Evolutionary conservation across 2,888 invertebrate species (phyloP), one percentile per base, ranked within the genome.

Genomic region (Drosophila maculinotata): DNA sequence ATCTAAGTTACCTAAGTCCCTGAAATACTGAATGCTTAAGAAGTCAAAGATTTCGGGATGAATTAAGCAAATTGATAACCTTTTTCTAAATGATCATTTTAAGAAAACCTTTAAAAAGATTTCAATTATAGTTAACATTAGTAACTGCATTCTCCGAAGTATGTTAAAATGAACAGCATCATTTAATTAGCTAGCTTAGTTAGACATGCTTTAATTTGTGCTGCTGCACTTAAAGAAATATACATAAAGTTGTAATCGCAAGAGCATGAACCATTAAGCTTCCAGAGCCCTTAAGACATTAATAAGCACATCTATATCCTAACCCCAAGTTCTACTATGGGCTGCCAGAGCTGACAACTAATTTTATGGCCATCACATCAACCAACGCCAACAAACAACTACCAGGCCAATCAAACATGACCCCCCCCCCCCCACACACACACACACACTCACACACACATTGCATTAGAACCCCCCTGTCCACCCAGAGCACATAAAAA

Each of bases 301-400:
- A 85, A 85, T 79, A 81, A 79, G 58, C 62, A 72, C 72, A 71
- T 58, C 42, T 62, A 33, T 31, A 48, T 8, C 28, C 25, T 39
- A 41, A 23, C 56, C 45, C 41, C 57, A 12, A 44, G 23, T 31
- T 23, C 36, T 45, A 20, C 4, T 20, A 20, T 20, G 2, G 2
- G 20, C 17, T 45, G 26, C n/a, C 15, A 45, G 10, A 52, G 72
- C 75, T 69, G 76, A 65, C 73, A 65, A 76, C 86, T 85, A 80
- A 80, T 85, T 80, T 85, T 79, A 80, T 78, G 79, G 79, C 56
- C 54, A 75, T 67, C 64, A 79, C 86, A 85, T 79, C 85, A 84
- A 65, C 53, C 69, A 69, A 39, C 60, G 59, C 73, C 74, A 81
- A 42, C 67, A 75, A 74, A 69, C 77, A 81, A 74, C 84, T 79